Conservation (phyloP, 2,113 vertebrate species). For the Microtus richardsoni region DNA sequence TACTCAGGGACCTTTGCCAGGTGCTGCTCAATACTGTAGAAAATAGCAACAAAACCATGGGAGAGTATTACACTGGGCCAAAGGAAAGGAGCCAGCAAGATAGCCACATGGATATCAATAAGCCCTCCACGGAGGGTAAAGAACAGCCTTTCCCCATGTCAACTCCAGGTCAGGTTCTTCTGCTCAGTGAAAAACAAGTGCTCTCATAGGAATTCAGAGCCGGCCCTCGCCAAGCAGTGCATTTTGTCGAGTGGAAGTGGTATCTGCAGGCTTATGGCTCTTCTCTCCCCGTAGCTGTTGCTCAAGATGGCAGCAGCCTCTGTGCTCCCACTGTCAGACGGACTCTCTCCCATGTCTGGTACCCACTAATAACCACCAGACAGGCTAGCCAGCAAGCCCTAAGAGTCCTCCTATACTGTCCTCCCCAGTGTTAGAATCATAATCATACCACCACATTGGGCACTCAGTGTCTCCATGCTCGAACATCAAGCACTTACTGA, state of each 20-base stretch:
- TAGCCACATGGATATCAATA: constrained; percentile 48
- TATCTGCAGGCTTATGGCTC: constrained; percentile 34
- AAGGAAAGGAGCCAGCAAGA: constrained; percentile 67
- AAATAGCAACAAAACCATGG: constrained; percentile 11
- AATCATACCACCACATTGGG: neutral
- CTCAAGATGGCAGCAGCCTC: neutral
- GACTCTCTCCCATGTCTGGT: neutral
- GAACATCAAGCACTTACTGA: neutral
- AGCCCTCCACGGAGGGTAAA: constrained; percentile 36
- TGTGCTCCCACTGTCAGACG: neutral
- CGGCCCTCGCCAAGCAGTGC: constrained; percentile 20
- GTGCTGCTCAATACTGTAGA: neutral
- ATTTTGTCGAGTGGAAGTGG: constrained; percentile 46
- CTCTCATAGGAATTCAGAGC: constrained; percentile 50
- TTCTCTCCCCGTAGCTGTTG: constrained; percentile 40
- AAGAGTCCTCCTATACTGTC: neutral
- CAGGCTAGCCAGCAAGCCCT: no score
- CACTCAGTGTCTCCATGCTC: neutral
- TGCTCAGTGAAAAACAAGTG: constrained; percentile 15
- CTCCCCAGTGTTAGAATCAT: neutral
- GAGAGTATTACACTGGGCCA: neutral
- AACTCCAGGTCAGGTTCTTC: constrained; percentile 47
- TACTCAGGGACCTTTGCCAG: neutral
- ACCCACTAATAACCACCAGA: neutral
- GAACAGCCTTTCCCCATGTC: neutral